These are phyloP conservation scores for Apamea sordens DNA, from an alignment of 2,888 invertebrate genomes.

Conservation along the genomic window DNA sequence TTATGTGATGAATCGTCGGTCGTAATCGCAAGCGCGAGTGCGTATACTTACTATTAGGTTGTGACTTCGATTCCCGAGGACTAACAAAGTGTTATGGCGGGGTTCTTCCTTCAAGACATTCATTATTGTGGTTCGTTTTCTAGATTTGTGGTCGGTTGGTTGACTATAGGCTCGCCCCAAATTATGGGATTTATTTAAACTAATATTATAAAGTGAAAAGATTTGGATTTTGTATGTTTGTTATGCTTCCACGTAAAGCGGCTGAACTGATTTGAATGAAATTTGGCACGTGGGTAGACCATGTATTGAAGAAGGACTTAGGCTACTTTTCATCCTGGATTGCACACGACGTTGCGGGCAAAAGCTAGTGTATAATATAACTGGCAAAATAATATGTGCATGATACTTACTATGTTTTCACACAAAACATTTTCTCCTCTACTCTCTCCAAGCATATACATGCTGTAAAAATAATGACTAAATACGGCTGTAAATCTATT, in stretches of 20 bases:
- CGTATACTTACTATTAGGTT: background rate
- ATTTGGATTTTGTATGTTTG: too few species aligned
- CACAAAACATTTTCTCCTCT: constrained; percentile 11
- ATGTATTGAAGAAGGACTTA: too few species aligned
- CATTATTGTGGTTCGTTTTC: background rate
- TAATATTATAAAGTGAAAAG: too few species aligned
- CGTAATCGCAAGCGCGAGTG: background rate
- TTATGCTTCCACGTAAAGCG: too few species aligned
- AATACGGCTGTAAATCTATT: background rate
- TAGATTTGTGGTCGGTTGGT: background rate
- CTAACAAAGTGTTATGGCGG: background rate
- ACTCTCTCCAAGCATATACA: background rate
- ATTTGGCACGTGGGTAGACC: too few species aligned
- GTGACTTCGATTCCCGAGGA: background rate
- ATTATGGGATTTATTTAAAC: too few species aligned
- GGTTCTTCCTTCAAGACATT: background rate
- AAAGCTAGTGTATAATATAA: too few species aligned
- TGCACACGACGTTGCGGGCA: too few species aligned
- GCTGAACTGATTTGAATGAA: too few species aligned
- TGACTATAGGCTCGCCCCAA: too few species aligned
- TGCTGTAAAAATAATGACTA: constrained; percentile 9
- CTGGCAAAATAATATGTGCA: background rate
- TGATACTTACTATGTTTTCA: background rate
- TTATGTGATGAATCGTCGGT: background rate
- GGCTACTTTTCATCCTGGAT: too few species aligned